phyloP scores from a whole-genome alignment of 1,140 invertebrate genomes.

The Mylabris phalerata region DNA sequence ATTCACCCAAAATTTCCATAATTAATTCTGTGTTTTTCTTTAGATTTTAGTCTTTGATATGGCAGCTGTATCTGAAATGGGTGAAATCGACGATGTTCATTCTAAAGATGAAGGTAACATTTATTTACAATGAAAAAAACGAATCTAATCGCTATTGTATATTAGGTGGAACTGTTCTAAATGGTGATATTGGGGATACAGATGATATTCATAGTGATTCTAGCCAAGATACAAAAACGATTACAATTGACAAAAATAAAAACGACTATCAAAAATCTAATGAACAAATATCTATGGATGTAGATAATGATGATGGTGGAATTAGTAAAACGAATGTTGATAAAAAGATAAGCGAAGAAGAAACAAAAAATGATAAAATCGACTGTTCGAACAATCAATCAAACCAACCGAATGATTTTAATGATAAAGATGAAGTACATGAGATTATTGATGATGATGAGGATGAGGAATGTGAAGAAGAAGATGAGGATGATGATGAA shows the following conservation, averaged over 20 bases:
- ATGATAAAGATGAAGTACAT: conserved; percentile 32
- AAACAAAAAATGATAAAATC: neutral
- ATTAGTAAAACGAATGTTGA: conserved; percentile 19
- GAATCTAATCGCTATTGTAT: conserved; percentile 17
- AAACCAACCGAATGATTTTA: conserved; percentile 9
- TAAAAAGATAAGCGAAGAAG: conserved; percentile 25
- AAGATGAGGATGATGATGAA: conserved; percentile 25
- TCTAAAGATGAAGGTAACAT: conserved; percentile 38
- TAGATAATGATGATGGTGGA: conserved; percentile 17
- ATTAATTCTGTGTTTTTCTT: neutral
- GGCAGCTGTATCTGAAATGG: conserved; percentile 39
- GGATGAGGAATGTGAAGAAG: conserved; percentile 38
- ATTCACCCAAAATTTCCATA: no score
- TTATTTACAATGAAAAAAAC: neutral
- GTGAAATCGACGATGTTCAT: conserved; percentile 40
- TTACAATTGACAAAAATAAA: conserved; percentile 12
- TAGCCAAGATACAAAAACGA: conserved; percentile 13
- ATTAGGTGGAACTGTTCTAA: conserved; percentile 36
- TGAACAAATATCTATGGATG: conserved; percentile 9
- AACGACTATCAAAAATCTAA: conserved; percentile 25
- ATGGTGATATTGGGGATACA: conserved; percentile 42
- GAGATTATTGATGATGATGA: conserved; percentile 35
- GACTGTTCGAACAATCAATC: neutral
- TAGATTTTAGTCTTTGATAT: conserved; percentile 20
- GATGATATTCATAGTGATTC: conserved; percentile 24